Evolutionary conservation across 2,797 vertebrate genomes (phyloP).

Genomic region (Anniella stebbinsi): DNA sequence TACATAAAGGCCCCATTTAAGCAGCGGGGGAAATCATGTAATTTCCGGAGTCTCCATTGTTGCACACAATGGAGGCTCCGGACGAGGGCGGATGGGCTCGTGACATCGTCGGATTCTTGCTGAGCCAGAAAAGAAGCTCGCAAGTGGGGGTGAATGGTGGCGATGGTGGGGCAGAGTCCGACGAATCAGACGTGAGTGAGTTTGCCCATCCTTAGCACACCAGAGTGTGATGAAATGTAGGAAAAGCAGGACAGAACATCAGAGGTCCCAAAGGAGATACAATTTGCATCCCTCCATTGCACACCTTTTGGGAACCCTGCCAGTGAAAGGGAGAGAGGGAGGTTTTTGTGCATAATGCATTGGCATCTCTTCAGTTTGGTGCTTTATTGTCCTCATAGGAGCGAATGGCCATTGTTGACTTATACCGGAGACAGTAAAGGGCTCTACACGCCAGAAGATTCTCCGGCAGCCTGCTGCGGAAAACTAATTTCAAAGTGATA

Average conservation of each 20-base stretch:
- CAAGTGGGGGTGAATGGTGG: too few relatives aligned
- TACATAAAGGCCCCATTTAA: too few relatives aligned
- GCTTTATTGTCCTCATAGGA: not conserved
- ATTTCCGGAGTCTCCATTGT: too few relatives aligned
- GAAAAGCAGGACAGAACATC: not conserved
- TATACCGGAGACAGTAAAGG: not conserved
- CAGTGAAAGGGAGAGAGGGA: not conserved
- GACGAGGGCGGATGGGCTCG: too few relatives aligned
- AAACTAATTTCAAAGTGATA: conserved; percentile 30
- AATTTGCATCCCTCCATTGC: not conserved
- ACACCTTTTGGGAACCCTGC: not conserved
- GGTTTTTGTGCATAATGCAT: not conserved
- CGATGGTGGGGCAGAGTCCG: too few relatives aligned
- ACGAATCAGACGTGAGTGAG: too few relatives aligned
- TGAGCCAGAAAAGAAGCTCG: too few relatives aligned
- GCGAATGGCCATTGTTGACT: not conserved
- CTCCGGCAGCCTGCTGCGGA: conserved; percentile 8
- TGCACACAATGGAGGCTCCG: too few relatives aligned
- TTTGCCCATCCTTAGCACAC: too few relatives aligned
- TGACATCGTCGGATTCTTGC: too few relatives aligned
- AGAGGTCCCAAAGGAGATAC: not conserved
- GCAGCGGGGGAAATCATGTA: too few relatives aligned
- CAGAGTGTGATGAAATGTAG: not conserved
- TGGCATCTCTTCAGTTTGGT: not conserved
- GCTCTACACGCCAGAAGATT: not conserved